Evolutionary conservation across 92 coral and sea anemone species (phyloP), one percentile per base, ranked within the genome.

Genomic region (Epizoanthus illoricatus): DNA sequence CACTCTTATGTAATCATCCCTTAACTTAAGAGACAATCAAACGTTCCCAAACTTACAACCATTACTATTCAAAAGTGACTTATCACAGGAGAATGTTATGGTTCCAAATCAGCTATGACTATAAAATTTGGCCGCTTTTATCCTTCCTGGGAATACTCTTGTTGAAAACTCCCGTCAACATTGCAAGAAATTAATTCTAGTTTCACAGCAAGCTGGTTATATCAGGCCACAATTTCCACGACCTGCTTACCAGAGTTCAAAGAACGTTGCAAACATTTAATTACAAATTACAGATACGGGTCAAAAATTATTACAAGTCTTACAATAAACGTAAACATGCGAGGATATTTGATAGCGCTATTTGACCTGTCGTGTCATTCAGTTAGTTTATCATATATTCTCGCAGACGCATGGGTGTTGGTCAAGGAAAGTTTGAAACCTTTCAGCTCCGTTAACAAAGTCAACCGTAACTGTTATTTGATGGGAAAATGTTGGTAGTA

Each of bases 321-420:
- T 49, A 49, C 56, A 49, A 49, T 2, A 0, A 49, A 49, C 56
- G 56, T 13, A 49, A 47, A 47, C 55, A 47, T 5, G 49, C 56
- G 6, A n/a, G 45, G 40, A 18, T 78, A 21, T 78, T 49, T 63
- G 71, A 41, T 54, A 15, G 42, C 21, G 58, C 18, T 76, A 55
- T 18, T 41, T 20, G 71, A 78, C 70, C 67, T 63, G 59, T 78
- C 82, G 13, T 57, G 71, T 78, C 82, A 42, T 57, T 78, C 71
- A 78, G 4, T 39, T 62, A 78, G 43, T 63, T 43, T 42, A 43
- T 61, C 43, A 28, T 28, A 28, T 28, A 73, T 19, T 20, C 16
- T 19, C 4, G 63, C 23, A 61, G 59, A 78, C 82, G 20, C 59
- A 62, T 78, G 82, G 82, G 82, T 78, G 82, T 78, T 78, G 82